These are phyloP conservation scores for Oreocharis arfaki DNA, from an alignment of 2,113 vertebrate species.

Conservation along the genomic window DNA sequence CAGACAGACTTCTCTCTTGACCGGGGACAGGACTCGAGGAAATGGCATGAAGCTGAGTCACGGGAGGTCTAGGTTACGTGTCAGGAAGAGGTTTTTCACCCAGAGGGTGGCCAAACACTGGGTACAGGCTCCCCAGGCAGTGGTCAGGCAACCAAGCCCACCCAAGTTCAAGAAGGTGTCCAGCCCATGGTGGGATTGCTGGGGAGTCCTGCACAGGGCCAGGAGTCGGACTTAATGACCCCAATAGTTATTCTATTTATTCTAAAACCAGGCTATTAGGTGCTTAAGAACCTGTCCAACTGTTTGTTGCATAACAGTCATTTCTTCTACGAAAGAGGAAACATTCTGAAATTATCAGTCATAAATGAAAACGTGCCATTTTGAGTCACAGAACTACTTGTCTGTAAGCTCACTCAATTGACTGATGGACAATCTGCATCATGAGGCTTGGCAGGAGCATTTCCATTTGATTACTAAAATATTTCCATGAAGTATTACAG, in stretches of 20 bases:
- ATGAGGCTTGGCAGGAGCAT: not conserved
- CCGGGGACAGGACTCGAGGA: not conserved
- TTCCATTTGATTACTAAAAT: not conserved
- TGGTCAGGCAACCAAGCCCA: not conserved
- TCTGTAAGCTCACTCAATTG: not conserved
- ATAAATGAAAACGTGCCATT: not conserved
- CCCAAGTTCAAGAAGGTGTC: not conserved
- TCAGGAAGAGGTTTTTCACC: not conserved
- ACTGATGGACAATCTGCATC: not conserved
- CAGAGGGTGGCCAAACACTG: too few relatives aligned
- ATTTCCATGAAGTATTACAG: not conserved
- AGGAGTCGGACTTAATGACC: not conserved
- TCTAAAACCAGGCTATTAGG: not conserved
- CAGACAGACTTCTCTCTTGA: slow-evolving; percentile 11
- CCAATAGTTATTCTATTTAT: not conserved
- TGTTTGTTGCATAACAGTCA: not conserved
- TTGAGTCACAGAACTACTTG: not conserved
- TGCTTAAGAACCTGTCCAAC: not conserved
- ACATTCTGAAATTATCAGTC: not conserved
- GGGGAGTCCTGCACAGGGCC: not conserved
- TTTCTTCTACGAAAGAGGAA: slow-evolving; percentile 25
- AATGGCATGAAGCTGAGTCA: not conserved
- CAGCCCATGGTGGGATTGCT: not conserved
- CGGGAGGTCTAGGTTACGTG: not conserved
- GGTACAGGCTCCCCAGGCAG: too few relatives aligned